These are phyloP conservation scores for Peromyscus attwateri DNA, from an alignment of 2,797 vertebrate species.

Conservation along the genomic window DNA sequence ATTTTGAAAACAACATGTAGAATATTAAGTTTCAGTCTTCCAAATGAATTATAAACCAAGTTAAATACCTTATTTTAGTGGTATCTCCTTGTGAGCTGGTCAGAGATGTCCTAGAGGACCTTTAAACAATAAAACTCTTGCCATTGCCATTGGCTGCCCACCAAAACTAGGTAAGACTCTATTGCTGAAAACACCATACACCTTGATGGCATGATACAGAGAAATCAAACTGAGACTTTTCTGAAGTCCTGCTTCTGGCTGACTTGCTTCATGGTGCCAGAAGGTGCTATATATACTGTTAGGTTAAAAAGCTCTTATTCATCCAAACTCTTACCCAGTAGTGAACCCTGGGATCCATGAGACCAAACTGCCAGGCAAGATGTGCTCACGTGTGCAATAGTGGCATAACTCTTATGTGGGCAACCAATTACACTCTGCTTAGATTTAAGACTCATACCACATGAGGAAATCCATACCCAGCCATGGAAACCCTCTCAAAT, in stretches of 20 bases:
- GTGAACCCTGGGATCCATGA: background rate
- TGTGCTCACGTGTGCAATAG: background rate
- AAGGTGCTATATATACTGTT: background rate
- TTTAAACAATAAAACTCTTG: background rate
- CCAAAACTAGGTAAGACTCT: background rate
- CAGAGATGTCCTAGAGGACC: background rate
- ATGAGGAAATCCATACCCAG: background rate
- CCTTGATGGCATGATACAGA: background rate
- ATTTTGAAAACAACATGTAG: conserved; percentile 31
- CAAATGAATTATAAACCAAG: conserved; percentile 20
- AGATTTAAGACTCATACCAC: background rate
- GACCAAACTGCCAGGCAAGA: background rate
- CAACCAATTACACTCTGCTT: background rate
- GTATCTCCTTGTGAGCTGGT: background rate
- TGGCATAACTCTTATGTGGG: background rate
- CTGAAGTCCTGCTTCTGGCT: background rate
- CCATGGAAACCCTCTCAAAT: background rate
- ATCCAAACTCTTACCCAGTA: background rate
- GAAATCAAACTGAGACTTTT: background rate
- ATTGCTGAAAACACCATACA: background rate
- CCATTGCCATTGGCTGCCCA: background rate
- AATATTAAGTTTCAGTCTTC: background rate
- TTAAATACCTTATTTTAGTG: background rate
- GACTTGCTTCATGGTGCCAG: background rate
- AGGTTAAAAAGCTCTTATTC: background rate